phyloP scores from a whole-genome alignment of 2,113 vertebrate genomes.

The Atherinomorus stipes region DNA sequence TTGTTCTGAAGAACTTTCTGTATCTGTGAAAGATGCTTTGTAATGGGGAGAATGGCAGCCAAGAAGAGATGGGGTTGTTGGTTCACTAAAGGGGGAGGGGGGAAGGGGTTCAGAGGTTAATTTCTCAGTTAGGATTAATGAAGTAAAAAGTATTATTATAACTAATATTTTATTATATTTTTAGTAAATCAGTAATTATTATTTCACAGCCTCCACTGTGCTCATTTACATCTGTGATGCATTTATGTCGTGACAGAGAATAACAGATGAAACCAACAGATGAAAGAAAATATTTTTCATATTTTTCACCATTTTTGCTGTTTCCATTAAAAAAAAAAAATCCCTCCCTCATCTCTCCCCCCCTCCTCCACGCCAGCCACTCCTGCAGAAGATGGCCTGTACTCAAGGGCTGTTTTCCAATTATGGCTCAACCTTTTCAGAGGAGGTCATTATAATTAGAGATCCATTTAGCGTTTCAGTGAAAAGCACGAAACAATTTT shows the following conservation, averaged over 20 bases:
- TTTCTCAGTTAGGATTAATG: too few species aligned
- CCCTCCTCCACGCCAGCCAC: constrained; percentile 45
- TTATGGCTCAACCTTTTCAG: constrained; percentile 79
- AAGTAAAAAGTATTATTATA: constrained; percentile 21
- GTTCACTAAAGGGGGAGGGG: too few species aligned
- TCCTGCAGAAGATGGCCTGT: constrained; percentile 71
- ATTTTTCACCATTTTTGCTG: constrained; percentile 44
- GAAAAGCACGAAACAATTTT: constrained; percentile 86
- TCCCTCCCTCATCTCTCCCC: not conserved
- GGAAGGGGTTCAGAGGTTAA: too few species aligned
- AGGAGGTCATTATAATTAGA: constrained; percentile 82
- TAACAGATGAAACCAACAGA: not conserved
- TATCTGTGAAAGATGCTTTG: too few species aligned
- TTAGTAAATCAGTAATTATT: constrained; percentile 15
- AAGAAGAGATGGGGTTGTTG: too few species aligned
- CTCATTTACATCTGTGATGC: not conserved
- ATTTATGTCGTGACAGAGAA: constrained; percentile 16
- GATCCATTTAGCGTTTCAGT: constrained; percentile 83
- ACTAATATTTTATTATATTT: constrained; percentile 21
- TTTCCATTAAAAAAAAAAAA: too few species aligned
- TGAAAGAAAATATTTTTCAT: constrained; percentile 16
- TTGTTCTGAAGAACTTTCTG: too few species aligned
- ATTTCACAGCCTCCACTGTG: constrained; percentile 12
- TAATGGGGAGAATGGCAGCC: too few species aligned
- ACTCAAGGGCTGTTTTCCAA: constrained; percentile 82